Percentiles rank a stretch among this genome's conserved stretches.
Conservation (phyloP, 2,797 vertebrate genomes). For the Novumbra hubbsi region DNA sequence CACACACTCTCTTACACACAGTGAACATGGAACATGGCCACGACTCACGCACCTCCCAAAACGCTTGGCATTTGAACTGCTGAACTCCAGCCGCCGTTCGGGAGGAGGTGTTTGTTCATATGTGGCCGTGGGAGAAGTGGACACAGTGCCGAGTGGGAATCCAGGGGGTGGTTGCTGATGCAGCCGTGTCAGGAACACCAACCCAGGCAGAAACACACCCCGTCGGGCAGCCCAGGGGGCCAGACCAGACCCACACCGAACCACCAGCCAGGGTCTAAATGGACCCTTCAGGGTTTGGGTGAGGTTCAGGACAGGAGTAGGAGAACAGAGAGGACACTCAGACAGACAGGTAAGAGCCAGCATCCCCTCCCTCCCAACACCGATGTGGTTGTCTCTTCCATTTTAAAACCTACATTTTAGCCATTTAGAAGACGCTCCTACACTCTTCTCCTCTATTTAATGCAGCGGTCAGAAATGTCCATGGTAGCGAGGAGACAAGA, state of each 20-base stretch:
- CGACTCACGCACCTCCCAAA: conserved; percentile 42
- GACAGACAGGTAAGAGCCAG: not conserved
- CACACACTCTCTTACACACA: no score
- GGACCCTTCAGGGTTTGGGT: no score
- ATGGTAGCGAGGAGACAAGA: no score
- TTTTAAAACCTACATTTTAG: no score
- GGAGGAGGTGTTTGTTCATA: conserved; percentile 32
- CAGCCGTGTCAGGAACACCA: conserved; percentile 10
- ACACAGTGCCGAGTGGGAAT: conserved; percentile 4
- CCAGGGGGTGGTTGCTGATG: conserved; percentile 15
- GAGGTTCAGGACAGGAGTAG: no score
- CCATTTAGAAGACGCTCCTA: no score
- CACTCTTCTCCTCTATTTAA: no score
- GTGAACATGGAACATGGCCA: conserved; percentile 29
- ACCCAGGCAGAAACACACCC: not conserved
- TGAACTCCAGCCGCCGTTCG: conserved; percentile 34
- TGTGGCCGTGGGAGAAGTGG: conserved; percentile 21
- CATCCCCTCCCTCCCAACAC: no score
- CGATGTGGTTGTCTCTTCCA: no score
- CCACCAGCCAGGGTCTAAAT: not conserved
- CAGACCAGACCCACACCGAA: conserved; percentile 38
- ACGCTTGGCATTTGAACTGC: conserved; percentile 50
- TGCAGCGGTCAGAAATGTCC: no score
- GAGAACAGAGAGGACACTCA: not conserved
- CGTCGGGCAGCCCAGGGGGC: conserved; percentile 5